Percentiles rank a stretch among this genome's conserved stretches.
These are phyloP conservation scores for Trematocara variabile DNA, from an alignment of 2,113 vertebrate genomes.

Conservation along the genomic window DNA sequence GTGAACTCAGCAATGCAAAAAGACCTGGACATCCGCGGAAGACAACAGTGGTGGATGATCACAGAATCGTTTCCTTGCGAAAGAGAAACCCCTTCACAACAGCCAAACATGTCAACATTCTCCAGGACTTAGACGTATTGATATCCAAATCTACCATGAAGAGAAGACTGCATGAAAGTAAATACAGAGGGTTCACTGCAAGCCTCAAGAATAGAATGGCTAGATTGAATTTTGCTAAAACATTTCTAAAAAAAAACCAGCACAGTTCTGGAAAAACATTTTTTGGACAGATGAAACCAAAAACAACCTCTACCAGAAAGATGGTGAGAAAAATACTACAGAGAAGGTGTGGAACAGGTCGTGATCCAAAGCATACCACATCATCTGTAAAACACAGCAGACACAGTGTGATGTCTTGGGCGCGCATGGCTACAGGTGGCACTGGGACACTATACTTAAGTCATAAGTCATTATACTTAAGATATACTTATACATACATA, in stretches of 20 bases:
- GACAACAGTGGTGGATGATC: background rate
- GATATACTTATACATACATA: too few species aligned
- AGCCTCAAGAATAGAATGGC: background rate
- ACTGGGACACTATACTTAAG: background rate
- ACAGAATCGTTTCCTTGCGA: accelerated
- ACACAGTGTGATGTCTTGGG: background rate
- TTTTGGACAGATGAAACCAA: background rate
- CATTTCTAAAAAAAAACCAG: background rate
- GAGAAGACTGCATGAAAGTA: accelerated
- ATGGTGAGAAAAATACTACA: accelerated
- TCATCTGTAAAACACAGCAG: background rate
- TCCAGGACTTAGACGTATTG: background rate
- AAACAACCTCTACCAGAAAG: background rate
- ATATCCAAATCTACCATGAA: background rate
- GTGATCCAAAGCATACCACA: background rate
- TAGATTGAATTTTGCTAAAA: background rate
- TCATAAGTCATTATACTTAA: too few species aligned
- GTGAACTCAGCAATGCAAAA: background rate
- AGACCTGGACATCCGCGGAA: background rate
- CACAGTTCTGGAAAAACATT: background rate
- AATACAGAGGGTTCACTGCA: background rate
- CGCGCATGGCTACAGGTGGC: background rate
- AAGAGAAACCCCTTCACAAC: background rate
- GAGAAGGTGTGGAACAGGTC: background rate
- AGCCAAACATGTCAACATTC: background rate